A percentile compares a stretch with the other conserved stretches of the same genome.
phyloP scores from a whole-genome alignment of 2,113 vertebrate genomes.

The Piaya cayana region DNA sequence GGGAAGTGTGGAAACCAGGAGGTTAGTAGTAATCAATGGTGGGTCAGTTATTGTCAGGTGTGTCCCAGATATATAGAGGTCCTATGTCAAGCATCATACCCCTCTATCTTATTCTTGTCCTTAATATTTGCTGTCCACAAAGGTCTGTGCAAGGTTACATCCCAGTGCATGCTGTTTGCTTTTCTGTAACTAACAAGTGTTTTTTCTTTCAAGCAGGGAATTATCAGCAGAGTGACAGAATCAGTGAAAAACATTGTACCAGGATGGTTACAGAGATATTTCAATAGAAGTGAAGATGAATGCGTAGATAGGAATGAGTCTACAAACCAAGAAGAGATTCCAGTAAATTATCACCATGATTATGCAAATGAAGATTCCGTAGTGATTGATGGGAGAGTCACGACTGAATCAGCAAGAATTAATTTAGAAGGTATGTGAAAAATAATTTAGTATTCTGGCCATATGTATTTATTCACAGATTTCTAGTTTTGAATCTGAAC shows the following conservation, averaged over 20 bases:
- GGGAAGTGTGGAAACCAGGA: background rate
- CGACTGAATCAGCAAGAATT: slow-evolving; percentile 86
- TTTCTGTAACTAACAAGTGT: background rate
- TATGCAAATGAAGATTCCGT: slow-evolving; percentile 76
- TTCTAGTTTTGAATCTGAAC: background rate
- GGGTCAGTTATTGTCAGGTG: background rate
- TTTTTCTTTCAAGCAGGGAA: slow-evolving; percentile 77
- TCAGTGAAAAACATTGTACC: slow-evolving; percentile 97
- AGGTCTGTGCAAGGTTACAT: background rate
- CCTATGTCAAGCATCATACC: background rate
- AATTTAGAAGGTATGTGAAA: slow-evolving; percentile 79
- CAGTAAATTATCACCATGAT: slow-evolving; percentile 66
- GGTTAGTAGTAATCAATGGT: background rate
- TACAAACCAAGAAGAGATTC: slow-evolving; percentile 68
- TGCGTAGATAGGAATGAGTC: slow-evolving; percentile 67
- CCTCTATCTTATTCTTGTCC: background rate
- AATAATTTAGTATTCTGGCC: slow-evolving; percentile 34
- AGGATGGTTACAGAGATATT: slow-evolving; percentile 94
- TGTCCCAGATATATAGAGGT: background rate
- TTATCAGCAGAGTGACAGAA: slow-evolving; percentile 94
- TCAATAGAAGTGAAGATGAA: slow-evolving; percentile 85
- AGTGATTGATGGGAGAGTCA: slow-evolving; percentile 80
- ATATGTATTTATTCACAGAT: slow-evolving; percentile 46
- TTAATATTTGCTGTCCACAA: background rate
- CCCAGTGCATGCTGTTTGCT: background rate